Base-by-base conservation (phyloP, 1,140 invertebrate species). In the Amyelois transitella region DNA sequence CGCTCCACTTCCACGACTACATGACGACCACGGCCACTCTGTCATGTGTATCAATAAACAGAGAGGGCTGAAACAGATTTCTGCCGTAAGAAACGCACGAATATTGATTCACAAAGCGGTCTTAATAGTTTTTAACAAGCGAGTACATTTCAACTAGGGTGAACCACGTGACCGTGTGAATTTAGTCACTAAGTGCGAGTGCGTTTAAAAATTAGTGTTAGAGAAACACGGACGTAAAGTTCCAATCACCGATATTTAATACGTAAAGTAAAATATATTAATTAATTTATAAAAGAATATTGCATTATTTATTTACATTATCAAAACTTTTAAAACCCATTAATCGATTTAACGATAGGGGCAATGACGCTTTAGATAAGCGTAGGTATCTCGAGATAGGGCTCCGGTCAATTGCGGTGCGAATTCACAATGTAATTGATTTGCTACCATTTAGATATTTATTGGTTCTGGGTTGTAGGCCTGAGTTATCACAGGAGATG, bases 381-480 rank as follows among this genome's bases (percentile, higher is more conserved):
- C 48, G 43, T 49, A 59, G n/a, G n/a, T n/a, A 59, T 66, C 61
- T 61, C 17, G 47, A 44, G 51, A 63, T 65, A 58, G 53, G 45
- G 52, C 52, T 55, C 49, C 49, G 51, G 43, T n/a, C n/a, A 49
- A 58, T 55, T 54, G 21, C 32, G n/a, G 32, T n/a, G n/a, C 32
- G 32, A 12, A 14, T 14, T 8, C 12, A 38, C n/a, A 38, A 38
- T 28, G 19, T 47, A 21, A 47, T 21, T 5, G n/a, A 54, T 52
- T 58, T 53, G 38, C 52, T 55, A 62, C 44, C 53, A 55, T 66
- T 82, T 85, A 87, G 55, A 87, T 87, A 51, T 87, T 86, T 50
- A 87, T 83, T 18, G 81, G 73, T 25, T 77, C 81, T 10, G 77
- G 81, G 50, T 69, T 79, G 53, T 83, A 84, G 0, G 74, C 65